Conservation (phyloP, 2,797 vertebrate species). For the Sibirionetta formosa region DNA sequence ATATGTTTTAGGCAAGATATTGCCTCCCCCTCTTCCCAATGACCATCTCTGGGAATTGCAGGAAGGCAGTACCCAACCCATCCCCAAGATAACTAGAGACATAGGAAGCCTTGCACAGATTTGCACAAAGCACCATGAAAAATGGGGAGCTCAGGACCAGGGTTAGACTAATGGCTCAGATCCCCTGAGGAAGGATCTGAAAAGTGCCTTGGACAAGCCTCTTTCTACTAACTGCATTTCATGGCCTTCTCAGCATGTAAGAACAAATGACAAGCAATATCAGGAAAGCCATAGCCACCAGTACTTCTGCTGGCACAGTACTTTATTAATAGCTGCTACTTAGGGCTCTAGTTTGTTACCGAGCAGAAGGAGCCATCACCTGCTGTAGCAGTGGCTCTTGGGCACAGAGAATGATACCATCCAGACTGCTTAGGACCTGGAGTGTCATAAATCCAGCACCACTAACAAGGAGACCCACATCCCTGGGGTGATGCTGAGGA, state of each 20-base stretch:
- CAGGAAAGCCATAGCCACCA: neutral
- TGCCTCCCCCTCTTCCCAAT: neutral
- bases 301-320: neutral
- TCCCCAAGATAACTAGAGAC: neutral
- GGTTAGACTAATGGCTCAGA: neutral
- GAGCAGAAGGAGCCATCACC: neutral
- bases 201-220: neutral
- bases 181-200: neutral
- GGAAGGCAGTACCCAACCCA: neutral
- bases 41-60: neutral
- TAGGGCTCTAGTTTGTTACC: neutral
- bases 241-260: neutral
- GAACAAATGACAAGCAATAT: neutral
- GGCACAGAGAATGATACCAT: neutral
- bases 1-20: neutral
- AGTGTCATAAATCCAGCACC: neutral
- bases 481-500: neutral
- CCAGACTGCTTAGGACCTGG: neutral
- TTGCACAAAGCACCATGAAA: neutral
- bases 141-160: neutral
- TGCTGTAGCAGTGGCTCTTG: neutral
- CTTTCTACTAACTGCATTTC: neutral
- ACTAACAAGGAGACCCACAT: neutral
- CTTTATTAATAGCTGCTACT: neutral
- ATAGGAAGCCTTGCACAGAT: neutral